phyloP scores from a whole-genome alignment of 2,797 vertebrate genomes.

The Adelosebastes latens region DNA sequence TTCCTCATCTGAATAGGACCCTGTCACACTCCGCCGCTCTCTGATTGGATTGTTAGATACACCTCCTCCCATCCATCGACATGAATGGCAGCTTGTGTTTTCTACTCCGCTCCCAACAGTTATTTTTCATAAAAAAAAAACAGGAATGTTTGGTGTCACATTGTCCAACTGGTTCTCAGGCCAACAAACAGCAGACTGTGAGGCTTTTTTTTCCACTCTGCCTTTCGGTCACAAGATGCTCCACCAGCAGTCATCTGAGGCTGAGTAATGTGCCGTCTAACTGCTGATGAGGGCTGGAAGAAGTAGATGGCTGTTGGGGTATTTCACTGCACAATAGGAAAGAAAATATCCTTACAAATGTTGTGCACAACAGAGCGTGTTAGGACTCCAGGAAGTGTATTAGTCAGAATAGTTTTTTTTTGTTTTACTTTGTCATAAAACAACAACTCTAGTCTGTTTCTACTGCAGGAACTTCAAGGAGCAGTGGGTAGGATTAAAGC shows the following conservation, averaged over 20 bases:
- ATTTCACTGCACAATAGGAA: conserved; percentile 8
- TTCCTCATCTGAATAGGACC: conserved; percentile 25
- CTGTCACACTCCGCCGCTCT: conserved; percentile 11
- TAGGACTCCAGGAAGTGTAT: background rate
- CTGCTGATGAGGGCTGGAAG: conserved; percentile 32
- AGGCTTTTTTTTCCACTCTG: conserved; percentile 35
- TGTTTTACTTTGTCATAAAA: background rate
- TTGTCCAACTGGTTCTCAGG: conserved; percentile 55
- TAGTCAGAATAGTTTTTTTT: background rate
- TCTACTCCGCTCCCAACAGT: conserved; percentile 37
- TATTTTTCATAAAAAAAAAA: conserved; percentile 5
- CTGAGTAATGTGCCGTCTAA: conserved; percentile 61
- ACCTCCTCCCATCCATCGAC: conserved; percentile 27
- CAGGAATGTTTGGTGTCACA: conserved; percentile 58
- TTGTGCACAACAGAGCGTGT: background rate
- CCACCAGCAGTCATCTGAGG: conserved; percentile 66
- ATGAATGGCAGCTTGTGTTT: conserved; percentile 69
- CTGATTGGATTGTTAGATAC: conserved; percentile 39
- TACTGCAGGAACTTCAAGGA: background rate
- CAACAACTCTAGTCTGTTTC: background rate
- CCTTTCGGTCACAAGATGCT: conserved; percentile 73
- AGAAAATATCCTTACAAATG: conserved; percentile 1
- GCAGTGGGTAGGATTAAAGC: background rate
- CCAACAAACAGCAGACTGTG: conserved; percentile 63
- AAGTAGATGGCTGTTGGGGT: conserved; percentile 22